Evolutionary conservation across 2,113 vertebrate species (phyloP).

Genomic region (Gasterosteus nipponicus): DNA sequence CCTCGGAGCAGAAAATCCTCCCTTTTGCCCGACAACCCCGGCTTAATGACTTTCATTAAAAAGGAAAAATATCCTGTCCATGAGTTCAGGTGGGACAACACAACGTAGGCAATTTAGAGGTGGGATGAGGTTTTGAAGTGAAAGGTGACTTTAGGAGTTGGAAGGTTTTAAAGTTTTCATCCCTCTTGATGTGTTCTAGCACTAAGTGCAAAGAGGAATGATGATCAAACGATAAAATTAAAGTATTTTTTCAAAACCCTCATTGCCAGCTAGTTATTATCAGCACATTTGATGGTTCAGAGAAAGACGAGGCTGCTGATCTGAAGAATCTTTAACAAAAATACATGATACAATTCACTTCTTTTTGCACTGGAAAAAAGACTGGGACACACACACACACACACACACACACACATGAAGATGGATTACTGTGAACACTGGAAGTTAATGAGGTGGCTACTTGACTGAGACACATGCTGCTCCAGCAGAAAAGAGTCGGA

Average conservation of each 20-base stretch:
- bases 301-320: not conserved
- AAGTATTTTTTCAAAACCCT: conserved; percentile 23
- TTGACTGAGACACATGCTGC: conserved; percentile 66
- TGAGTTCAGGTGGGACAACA: conserved; percentile 43
- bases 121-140: conserved; percentile 51
- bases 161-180: conserved; percentile 34
- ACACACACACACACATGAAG: conserved; percentile 21
- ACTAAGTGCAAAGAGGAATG: conserved; percentile 26
- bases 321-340: not conserved
- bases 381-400: conserved; percentile 14
- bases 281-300: not conserved
- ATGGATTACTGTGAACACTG: conserved; percentile 56
- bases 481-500: conserved; percentile 55
- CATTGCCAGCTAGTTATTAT: not conserved
- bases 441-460: conserved; percentile 64
- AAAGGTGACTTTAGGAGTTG: conserved; percentile 60
- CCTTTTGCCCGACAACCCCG: conserved; percentile 55
- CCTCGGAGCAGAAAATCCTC: conserved; percentile 66
- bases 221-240: conserved; percentile 52
- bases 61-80: conserved; percentile 55
- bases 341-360: too few species aligned
- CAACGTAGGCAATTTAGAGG: conserved; percentile 23
- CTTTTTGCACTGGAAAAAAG: too few species aligned
- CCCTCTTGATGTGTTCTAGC: conserved; percentile 25
- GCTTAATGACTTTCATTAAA: conserved; percentile 71